Evolutionary conservation across 2,113 vertebrate species (phyloP).

Genomic region (Ceyx melanurus): DNA sequence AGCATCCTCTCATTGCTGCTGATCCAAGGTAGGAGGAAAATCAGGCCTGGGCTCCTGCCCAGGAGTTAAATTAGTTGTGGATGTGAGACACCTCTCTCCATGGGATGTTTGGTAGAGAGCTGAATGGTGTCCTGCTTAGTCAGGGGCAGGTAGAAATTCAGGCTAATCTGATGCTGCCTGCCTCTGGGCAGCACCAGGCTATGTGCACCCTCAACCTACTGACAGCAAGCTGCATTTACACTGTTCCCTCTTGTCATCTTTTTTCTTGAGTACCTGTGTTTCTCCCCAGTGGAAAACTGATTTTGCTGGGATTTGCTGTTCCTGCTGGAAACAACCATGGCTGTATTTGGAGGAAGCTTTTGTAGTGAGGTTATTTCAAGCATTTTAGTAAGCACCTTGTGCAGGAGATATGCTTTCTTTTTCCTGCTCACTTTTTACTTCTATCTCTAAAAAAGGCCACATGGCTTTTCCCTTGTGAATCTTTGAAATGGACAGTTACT

Average conservation of each 20-base stretch:
- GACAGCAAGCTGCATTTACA: neutral
- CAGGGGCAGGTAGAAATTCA: neutral
- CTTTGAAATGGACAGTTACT: neutral
- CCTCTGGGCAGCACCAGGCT: neutral
- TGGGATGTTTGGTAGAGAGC: neutral
- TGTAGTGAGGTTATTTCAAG: neutral
- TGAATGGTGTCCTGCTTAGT: neutral
- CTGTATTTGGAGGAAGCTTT: neutral
- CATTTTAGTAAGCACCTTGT: neutral
- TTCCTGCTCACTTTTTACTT: neutral
- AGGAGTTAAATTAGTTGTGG: neutral
- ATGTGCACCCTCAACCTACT: neutral
- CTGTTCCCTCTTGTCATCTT: neutral
- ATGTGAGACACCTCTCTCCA: neutral
- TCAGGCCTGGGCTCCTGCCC: neutral
- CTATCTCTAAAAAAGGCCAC: neutral
- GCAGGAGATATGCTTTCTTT: neutral
- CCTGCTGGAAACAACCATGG: neutral
- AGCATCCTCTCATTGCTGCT: neutral
- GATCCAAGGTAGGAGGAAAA: neutral
- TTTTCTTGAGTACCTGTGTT: neutral
- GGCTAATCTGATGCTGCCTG: neutral
- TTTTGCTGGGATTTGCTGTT: conserved; percentile 2
- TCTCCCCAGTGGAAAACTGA: neutral
- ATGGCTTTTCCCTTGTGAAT: neutral